These are phyloP conservation scores for Gnathonemus longibarbis DNA, from an alignment of 2,113 vertebrate species.

Conservation along the genomic window DNA sequence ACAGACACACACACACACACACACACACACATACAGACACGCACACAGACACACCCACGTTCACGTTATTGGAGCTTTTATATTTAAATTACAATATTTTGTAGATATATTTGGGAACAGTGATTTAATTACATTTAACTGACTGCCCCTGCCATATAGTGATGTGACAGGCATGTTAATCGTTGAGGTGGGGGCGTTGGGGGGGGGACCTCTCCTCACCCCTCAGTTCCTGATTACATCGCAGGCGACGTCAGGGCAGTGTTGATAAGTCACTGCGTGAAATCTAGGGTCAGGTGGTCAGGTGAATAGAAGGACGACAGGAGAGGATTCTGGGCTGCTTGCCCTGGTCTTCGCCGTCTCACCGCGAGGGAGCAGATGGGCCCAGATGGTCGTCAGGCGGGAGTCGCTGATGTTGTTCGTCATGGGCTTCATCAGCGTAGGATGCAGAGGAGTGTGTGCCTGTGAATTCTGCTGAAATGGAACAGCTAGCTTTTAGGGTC, in stretches of 20 bases:
- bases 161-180: not conserved
- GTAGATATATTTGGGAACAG: not conserved
- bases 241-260: not conserved
- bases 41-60: not conserved
- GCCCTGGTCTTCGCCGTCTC: not conserved
- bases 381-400: not conserved
- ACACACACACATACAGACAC: too few relatives aligned
- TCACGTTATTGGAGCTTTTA: not conserved
- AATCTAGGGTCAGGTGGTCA: not conserved
- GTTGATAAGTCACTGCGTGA: not conserved
- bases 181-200: not conserved
- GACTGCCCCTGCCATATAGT: not conserved
- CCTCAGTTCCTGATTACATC: not conserved
- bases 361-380: not conserved
- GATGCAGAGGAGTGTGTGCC: not conserved
- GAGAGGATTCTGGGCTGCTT: not conserved
- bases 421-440: not conserved
- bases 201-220: not conserved
- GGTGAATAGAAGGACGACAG: not conserved
- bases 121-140: not conserved
- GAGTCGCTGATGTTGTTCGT: not conserved
- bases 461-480: not conserved
- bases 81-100: not conserved
- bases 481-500: not conserved
- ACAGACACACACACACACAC: too few relatives aligned